Conservation (phyloP, 2,888 invertebrate genomes). For the Allacma fusca region DNA sequence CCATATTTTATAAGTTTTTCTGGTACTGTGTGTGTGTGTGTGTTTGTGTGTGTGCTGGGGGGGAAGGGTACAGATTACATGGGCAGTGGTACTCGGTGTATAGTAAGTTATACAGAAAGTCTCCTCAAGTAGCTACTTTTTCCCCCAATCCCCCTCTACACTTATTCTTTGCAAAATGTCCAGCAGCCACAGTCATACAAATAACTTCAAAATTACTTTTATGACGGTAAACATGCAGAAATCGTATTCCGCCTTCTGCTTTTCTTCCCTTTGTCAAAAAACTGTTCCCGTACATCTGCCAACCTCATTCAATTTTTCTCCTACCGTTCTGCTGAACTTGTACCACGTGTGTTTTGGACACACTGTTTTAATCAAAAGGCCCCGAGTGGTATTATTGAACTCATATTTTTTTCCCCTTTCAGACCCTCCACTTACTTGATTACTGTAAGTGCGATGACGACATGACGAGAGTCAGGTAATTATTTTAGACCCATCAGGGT, state of each 20-base stretch:
- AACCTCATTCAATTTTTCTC: background rate
- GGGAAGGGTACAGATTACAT: background rate
- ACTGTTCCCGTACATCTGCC: background rate
- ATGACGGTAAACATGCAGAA: constrained; percentile 10
- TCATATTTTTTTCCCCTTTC: too few species aligned
- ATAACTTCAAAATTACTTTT: constrained; percentile 31
- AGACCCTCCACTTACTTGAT: too few species aligned
- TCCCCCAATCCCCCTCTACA: background rate
- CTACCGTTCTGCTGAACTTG: too few species aligned
- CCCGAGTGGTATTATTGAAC: too few species aligned
- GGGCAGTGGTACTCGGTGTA: background rate
- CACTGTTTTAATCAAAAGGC: too few species aligned
- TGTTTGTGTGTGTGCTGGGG: too few species aligned
- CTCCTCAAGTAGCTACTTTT: background rate
- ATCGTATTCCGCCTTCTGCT: constrained; percentile 17
- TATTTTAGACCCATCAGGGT: too few species aligned
- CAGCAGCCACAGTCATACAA: constrained; percentile 19
- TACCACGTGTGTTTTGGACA: too few species aligned
- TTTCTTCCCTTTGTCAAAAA: background rate
- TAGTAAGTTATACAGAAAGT: background rate
- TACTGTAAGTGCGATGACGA: too few species aligned
- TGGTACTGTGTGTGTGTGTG: too few species aligned
- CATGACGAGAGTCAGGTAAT: too few species aligned
- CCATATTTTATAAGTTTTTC: constrained; percentile 33
- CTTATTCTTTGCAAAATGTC: background rate